Percentiles rank a stretch among this genome's conserved stretches.
phyloP scores from a whole-genome alignment of 2,888 invertebrate genomes.

The Perithous albicinctus region DNA sequence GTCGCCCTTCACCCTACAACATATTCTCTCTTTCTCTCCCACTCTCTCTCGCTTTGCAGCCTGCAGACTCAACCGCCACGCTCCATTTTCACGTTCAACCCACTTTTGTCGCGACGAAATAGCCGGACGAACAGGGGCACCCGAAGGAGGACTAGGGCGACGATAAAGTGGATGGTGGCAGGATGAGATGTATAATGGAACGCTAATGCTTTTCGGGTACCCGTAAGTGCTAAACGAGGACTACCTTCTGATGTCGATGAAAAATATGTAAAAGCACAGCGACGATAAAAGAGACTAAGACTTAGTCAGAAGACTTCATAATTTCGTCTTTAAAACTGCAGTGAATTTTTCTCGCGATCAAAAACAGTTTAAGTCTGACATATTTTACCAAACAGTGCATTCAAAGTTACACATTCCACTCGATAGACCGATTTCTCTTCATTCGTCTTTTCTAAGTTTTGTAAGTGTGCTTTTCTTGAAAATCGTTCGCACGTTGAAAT shows the following conservation, averaged over 20 bases:
- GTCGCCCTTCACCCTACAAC: conserved; percentile 55
- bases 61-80: conserved; percentile 27
- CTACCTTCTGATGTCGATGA: conserved; percentile 40
- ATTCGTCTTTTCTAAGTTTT: not conserved
- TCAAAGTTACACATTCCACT: not conserved
- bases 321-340: not conserved
- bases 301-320: conserved; percentile 10
- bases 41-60: not conserved
- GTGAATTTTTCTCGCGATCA: not conserved
- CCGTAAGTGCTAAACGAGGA: conserved; percentile 47
- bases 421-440: conserved; percentile 1
- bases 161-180: conserved; percentile 52
- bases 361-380: not conserved
- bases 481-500: conserved; percentile 18
- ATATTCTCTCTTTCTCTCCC: conserved; percentile 20
- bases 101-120: conserved; percentile 61
- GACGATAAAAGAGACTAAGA: not conserved
- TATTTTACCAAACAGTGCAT: not conserved
- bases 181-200: conserved; percentile 64
- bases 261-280: conserved; percentile 14
- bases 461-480: not conserved
- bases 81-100: conserved; percentile 63
- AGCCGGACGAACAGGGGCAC: conserved; percentile 51
- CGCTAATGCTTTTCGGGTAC: conserved; percentile 63
- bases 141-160: conserved; percentile 38